phyloP scores from a whole-genome alignment of 2,888 invertebrate genomes.

The Sepiola atlantica region DNA sequence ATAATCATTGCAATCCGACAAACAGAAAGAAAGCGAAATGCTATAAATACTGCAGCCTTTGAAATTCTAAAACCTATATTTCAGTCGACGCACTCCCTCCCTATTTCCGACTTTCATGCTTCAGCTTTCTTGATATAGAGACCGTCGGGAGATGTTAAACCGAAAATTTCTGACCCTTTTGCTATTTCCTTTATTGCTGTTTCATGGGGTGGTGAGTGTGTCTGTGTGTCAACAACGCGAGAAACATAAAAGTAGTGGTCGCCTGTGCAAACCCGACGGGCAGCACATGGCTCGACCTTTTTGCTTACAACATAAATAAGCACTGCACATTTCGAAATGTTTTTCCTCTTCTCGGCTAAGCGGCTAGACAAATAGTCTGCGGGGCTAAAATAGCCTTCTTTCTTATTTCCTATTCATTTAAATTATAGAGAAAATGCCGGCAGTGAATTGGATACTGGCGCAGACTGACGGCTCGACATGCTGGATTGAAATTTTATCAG shows the following conservation, averaged over 20 bases:
- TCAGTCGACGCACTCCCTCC: background rate
- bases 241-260: background rate
- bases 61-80: background rate
- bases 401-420: no score
- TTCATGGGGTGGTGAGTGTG: background rate
- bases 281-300: background rate
- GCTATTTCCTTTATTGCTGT: background rate
- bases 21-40: background rate
- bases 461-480: no score
- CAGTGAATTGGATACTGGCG: no score
- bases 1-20: background rate
- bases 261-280: background rate
- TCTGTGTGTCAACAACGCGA: conserved; percentile 15
- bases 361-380: background rate
- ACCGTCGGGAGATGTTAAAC: background rate
- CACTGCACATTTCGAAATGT: background rate
- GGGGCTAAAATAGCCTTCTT: background rate
- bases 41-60: background rate
- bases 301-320: background rate
- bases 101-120: background rate
- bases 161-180: background rate
- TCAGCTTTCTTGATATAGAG: background rate
- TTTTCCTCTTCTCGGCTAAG: background rate
- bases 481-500: no score
- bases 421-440: no score